These are phyloP conservation scores for Lasioglossum morio DNA, from an alignment of 2,888 invertebrate genomes.

Conservation along the genomic window DNA sequence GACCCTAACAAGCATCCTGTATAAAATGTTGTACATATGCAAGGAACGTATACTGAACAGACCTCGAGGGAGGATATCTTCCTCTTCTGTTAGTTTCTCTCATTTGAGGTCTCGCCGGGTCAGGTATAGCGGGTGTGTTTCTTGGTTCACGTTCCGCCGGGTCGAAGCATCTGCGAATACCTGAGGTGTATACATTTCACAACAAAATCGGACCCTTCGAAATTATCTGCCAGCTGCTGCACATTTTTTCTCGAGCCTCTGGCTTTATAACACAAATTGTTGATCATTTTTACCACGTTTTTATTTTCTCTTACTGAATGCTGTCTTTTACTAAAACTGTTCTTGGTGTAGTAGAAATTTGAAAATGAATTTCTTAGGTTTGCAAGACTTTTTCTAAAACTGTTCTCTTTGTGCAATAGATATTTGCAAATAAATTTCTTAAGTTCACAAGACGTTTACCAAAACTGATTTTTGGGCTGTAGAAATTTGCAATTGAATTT, in stretches of 20 bases:
- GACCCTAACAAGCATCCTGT: conserved; percentile 12
- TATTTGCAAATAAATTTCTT: too few relatives aligned
- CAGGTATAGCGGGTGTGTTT: conserved; percentile 63
- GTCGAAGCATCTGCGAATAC: conserved; percentile 16
- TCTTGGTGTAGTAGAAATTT: too few relatives aligned
- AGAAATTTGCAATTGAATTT: too few relatives aligned
- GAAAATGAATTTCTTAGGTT: too few relatives aligned
- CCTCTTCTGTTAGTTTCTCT: conserved; percentile 35
- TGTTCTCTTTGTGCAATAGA: too few relatives aligned
- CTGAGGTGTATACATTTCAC: background rate
- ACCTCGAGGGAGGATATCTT: conserved; percentile 46
- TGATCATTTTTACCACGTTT: too few relatives aligned
- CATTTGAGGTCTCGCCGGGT: conserved; percentile 46
- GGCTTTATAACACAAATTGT: background rate
- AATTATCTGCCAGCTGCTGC: background rate
- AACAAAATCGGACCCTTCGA: background rate
- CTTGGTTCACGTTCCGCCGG: conserved; percentile 35
- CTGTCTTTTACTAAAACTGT: too few relatives aligned
- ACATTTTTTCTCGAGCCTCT: background rate
- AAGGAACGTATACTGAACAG: conserved; percentile 42
- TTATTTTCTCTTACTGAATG: too few relatives aligned
- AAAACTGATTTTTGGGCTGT: too few relatives aligned
- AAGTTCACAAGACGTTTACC: too few relatives aligned
- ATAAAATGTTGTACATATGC: conserved; percentile 13
- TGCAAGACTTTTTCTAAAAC: too few relatives aligned